These are phyloP conservation scores for Parauchenoglanis ngamensis DNA, from an alignment of 2,797 vertebrate genomes.

Conservation along the genomic window DNA sequence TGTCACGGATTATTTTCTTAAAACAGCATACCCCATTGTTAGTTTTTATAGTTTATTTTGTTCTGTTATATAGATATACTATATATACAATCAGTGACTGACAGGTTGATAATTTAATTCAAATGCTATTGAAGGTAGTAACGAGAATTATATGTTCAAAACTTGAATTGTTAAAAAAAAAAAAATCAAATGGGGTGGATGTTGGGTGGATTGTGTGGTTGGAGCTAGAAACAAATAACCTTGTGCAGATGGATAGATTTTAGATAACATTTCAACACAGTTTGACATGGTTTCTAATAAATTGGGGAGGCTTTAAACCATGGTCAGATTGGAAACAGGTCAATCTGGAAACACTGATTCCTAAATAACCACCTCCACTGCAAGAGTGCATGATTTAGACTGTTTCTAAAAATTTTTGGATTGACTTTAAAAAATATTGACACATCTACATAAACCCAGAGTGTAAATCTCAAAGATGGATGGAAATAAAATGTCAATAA, in stretches of 20 bases:
- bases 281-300: background rate
- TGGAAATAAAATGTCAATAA: constrained; percentile 9
- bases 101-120: background rate
- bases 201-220: background rate
- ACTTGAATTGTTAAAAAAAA: background rate
- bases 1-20: background rate
- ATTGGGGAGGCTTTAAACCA: background rate
- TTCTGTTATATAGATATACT: background rate
- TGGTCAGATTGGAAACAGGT: background rate
- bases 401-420: background rate
- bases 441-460: background rate
- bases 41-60: background rate
- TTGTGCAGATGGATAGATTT: background rate
- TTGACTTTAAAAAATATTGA: background rate
- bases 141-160: background rate
- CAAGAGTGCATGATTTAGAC: background rate
- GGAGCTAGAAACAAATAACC: background rate
- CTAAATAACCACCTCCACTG: background rate
- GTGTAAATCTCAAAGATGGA: constrained; percentile 17
- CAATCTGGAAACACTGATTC: background rate
- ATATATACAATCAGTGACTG: background rate
- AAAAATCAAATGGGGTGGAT: background rate
- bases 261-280: background rate
- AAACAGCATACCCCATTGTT: background rate
- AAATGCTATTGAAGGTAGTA: background rate